phyloP scores from a whole-genome alignment of 2,888 invertebrate genomes.

The Habroteleia sp. region DNA sequence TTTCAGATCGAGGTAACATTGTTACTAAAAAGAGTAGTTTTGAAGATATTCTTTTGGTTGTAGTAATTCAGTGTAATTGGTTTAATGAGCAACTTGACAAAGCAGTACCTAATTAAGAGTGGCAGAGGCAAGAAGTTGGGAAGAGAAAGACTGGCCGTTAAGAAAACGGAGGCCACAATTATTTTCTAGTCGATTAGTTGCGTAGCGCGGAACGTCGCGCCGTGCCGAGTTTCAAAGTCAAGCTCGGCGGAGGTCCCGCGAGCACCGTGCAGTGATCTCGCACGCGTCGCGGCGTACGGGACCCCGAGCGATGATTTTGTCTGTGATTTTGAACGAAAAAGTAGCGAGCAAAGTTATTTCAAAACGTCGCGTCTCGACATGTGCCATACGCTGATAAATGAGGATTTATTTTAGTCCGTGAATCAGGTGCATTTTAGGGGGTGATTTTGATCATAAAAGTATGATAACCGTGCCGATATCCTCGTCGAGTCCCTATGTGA shows the following conservation, averaged over 20 bases:
- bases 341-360: too few relatives aligned
- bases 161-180: conserved; percentile 4
- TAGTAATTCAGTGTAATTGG: not conserved
- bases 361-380: too few relatives aligned
- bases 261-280: conserved; percentile 36
- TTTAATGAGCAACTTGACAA: conserved; percentile 9
- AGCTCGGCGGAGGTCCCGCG: conserved; percentile 16
- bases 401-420: not conserved
- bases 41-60: too few relatives aligned
- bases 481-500: conserved; percentile 76
- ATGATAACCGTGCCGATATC: conserved; percentile 79
- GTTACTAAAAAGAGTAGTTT: too few relatives aligned
- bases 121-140: not conserved
- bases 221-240: conserved; percentile 42
- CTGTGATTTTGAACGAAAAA: not conserved
- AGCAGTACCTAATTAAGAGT: not conserved
- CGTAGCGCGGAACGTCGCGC: not conserved
- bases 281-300: conserved; percentile 37
- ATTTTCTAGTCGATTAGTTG: conserved; percentile 6
- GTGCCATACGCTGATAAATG: not conserved
- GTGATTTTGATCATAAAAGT: conserved; percentile 21
- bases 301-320: not conserved
- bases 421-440: too few relatives aligned
- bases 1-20: too few relatives aligned
- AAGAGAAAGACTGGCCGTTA: conserved; percentile 1